phyloP scores from a whole-genome alignment of 2,113 vertebrate genomes.

The Xyliphius kryptos region DNA sequence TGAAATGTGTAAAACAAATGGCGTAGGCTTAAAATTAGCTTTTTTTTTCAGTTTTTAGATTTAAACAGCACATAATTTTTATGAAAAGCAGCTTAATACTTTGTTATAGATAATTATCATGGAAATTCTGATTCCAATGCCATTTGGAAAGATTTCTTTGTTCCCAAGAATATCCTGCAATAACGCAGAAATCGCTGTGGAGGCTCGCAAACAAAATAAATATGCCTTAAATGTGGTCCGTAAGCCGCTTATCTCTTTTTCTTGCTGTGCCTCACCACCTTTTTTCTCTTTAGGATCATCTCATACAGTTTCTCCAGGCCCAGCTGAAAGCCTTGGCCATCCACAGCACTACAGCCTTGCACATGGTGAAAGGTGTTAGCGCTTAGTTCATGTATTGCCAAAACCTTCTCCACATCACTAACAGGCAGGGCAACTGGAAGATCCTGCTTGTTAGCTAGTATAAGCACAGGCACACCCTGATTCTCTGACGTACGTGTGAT shows the following conservation, averaged over 20 bases:
- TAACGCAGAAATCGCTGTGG: conserved; percentile 37
- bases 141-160: conserved; percentile 44
- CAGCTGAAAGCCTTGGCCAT: conserved; percentile 73
- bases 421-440: conserved; percentile 62
- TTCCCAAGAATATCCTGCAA: conserved; percentile 44
- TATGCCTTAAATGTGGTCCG: conserved; percentile 26
- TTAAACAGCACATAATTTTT: too few species aligned
- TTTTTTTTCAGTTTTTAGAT: too few species aligned
- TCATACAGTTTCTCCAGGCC: conserved; percentile 82
- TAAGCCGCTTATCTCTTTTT: conserved; percentile 68
- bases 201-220: conserved; percentile 40
- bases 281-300: conserved; percentile 85
- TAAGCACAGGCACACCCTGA: conserved; percentile 78
- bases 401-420: conserved; percentile 75
- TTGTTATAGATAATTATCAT: conserved; percentile 52
- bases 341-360: conserved; percentile 81
- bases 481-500: conserved; percentile 81
- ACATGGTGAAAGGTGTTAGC: conserved; percentile 69
- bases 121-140: conserved; percentile 50
- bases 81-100: conserved; percentile 48
- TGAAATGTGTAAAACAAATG: too few species aligned
- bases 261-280: conserved; percentile 68
- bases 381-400: conserved; percentile 73
- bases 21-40: too few species aligned
- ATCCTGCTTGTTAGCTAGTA: conserved; percentile 88